Evolutionary conservation across 2,888 invertebrate genomes (phyloP), one percentile per base, ranked within the genome.

Genomic region (Epistrophella euchroma): DNA sequence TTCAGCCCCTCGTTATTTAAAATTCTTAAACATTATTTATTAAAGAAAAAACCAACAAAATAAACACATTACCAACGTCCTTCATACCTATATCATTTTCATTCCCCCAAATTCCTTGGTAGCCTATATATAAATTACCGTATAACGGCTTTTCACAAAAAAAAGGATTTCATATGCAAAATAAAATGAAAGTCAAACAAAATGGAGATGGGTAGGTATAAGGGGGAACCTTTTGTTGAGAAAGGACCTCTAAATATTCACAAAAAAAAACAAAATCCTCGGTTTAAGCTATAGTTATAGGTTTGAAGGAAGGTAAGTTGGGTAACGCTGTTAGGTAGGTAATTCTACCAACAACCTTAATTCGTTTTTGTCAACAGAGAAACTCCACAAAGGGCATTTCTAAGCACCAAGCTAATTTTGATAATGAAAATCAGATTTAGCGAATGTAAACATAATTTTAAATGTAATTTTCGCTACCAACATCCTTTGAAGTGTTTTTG

Each of bases 401-500:
- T 77, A 80, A 85, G 76, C 72, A 73, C 73, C 80, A 19, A 73
- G 85, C 85, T 85, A 85, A 85, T 85, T 68, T 68, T 85, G 85
- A 80, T 85, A 85, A 85, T 77, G 80, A 85, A 85, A 85, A 85
- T 70, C 73, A 77, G 85, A 77, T 85, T 76, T 73, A 76, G 68
- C 76, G 85, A 70, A 73, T 77, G 85, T 72, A 80, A 80, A 85
- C 76, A 85, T 50, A 85, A 80, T 73, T 77, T 77, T 64, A 70
- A 80, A 70, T 80, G 76, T 80, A 73, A 80, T 80, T 85, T 72
- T 80, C 72, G 45, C 68, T 68, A 72, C 60, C 55, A 55, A 55
- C 25, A 55, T 70, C 66, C 75, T 64, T 74, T 60, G 52, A 58
- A 56, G 50, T 85, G 68, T 64, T 71, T 72, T 70, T 15, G 71